Evolutionary conservation across 2,113 vertebrate species (phyloP).

Genomic region (Antechinus stuartii): DNA sequence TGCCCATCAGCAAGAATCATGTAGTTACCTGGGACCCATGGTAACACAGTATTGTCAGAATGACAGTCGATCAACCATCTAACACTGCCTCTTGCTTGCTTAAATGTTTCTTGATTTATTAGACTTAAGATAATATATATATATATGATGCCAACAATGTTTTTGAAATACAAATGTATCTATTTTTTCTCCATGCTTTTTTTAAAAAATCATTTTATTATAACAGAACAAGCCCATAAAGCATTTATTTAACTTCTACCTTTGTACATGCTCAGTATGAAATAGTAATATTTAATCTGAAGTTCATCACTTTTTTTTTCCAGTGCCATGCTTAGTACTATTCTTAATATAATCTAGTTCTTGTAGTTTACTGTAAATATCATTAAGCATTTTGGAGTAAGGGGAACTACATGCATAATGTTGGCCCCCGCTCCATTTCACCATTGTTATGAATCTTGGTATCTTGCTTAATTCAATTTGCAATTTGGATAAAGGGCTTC

Average conservation of each 20-base stretch:
- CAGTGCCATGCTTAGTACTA: not conserved
- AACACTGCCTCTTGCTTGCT: not conserved
- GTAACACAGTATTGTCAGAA: no score
- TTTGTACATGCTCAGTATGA: not conserved
- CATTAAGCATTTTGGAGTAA: no score
- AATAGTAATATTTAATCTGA: not conserved
- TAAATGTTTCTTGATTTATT: not conserved
- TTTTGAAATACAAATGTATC: not conserved
- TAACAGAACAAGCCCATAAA: not conserved
- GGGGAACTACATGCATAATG: no score
- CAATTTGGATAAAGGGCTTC: no score
- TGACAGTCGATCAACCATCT: not conserved
- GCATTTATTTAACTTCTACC: not conserved
- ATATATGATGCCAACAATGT: not conserved
- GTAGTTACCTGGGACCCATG: not conserved
- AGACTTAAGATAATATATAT: not conserved
- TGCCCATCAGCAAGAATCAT: not conserved
- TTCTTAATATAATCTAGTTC: no score
- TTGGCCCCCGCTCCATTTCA: no score
- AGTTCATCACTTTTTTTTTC: not conserved
- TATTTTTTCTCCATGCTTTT: not conserved
- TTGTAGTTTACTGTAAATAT: no score
- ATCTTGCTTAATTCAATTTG: no score
- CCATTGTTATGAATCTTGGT: no score
- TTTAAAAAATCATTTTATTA: not conserved